Conservation (phyloP, 2,888 invertebrate genomes). For the Teinopalpus imperialis region DNA sequence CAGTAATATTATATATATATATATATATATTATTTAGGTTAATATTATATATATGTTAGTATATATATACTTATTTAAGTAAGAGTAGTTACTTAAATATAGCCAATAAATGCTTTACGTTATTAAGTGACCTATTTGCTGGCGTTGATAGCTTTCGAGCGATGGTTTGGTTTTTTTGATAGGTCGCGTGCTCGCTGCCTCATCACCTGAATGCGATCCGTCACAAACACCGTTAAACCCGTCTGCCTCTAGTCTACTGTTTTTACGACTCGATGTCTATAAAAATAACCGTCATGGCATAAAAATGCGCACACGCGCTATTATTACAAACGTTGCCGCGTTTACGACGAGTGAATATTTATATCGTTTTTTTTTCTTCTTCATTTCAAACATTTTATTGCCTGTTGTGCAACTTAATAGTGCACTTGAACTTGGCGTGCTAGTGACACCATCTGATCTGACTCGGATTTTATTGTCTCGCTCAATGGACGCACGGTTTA, state of each 20-base stretch:
- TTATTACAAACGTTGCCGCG: constrained; percentile 56
- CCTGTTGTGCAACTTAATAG: constrained; percentile 76
- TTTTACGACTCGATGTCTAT: constrained; percentile 74
- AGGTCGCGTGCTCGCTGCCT: constrained; percentile 38
- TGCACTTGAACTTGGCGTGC: constrained; percentile 77
- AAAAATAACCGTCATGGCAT: constrained; percentile 70
- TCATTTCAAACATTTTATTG: constrained; percentile 57
- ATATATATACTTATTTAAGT: too few species aligned
- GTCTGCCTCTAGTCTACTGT: constrained; percentile 75
- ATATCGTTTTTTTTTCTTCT: constrained; percentile 63
- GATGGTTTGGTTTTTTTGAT: too few species aligned
- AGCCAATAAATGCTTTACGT: too few species aligned
- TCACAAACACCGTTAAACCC: constrained; percentile 61
- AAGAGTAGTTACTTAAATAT: too few species aligned
- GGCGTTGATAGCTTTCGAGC: constrained; percentile 5
- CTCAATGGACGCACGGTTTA: constrained; percentile 77
- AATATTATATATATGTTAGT: too few species aligned
- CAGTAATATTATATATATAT: too few species aligned
- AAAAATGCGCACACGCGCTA: constrained; percentile 47
- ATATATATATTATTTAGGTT: too few species aligned
- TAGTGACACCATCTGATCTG: constrained; percentile 79
- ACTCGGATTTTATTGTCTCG: constrained; percentile 77
- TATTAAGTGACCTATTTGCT: too few species aligned
- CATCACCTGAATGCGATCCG: constrained; percentile 59
- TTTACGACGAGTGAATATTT: constrained; percentile 54